These are phyloP conservation scores for Endomychus coccineus DNA, from an alignment of 2,888 invertebrate species.

Conservation along the genomic window DNA sequence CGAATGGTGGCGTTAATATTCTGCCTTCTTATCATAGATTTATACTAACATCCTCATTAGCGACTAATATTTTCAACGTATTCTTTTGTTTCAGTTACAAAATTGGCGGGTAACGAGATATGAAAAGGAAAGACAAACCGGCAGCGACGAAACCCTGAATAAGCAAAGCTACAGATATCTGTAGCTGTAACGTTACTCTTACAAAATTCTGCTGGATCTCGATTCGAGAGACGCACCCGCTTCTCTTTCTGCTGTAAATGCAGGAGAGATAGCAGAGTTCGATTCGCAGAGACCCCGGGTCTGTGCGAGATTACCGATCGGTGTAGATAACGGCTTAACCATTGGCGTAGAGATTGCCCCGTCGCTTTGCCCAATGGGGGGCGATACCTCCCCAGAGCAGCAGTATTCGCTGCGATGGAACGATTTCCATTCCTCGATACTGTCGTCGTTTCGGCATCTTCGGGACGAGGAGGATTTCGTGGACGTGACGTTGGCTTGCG, in stretches of 20 bases:
- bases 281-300: conserved; percentile 16
- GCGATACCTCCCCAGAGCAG: conserved; percentile 60
- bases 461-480: conserved; percentile 89
- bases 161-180: too few relatives aligned
- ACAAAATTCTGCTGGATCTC: conserved; percentile 10
- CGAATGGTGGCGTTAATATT: too few relatives aligned
- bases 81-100: too few relatives aligned
- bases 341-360: conserved; percentile 46
- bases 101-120: too few relatives aligned
- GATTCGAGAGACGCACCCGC: not conserved
- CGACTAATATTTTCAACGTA: too few relatives aligned
- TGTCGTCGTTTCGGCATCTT: conserved; percentile 81
- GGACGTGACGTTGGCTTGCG: conserved; percentile 88
- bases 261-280: conserved; percentile 25
- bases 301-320: conserved; percentile 14
- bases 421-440: conserved; percentile 86
- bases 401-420: conserved; percentile 93
- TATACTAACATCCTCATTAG: too few relatives aligned
- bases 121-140: too few relatives aligned
- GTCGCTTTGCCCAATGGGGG: conserved; percentile 51
- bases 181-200: too few relatives aligned
- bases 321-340: conserved; percentile 36
- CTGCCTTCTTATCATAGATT: too few relatives aligned
- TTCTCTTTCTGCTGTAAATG: conserved; percentile 12
- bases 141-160: too few relatives aligned